Conservation (phyloP, 2,113 vertebrate genomes). For the Vireo altiloquus region DNA sequence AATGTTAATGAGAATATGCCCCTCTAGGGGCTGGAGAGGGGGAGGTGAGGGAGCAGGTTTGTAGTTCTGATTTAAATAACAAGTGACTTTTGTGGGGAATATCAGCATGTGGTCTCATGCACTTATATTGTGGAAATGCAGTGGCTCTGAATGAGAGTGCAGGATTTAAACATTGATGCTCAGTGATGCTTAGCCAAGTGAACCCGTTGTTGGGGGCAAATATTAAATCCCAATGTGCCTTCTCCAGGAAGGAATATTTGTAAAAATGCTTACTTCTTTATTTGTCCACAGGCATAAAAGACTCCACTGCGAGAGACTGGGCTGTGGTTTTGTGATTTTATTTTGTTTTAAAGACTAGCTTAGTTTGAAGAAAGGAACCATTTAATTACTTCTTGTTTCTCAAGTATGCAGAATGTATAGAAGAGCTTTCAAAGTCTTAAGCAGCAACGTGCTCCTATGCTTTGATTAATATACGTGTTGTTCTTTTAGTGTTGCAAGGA, state of each 20-base stretch:
- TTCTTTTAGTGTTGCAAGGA: background rate
- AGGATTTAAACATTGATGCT: constrained; percentile 56
- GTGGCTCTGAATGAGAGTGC: constrained; percentile 46
- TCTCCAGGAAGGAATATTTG: constrained; percentile 5
- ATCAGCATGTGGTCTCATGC: constrained; percentile 58
- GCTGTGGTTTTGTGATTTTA: background rate
- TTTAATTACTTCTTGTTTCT: constrained; percentile 45
- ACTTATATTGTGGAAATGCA: constrained; percentile 55
- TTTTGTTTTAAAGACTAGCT: background rate
- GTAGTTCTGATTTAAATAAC: constrained; percentile 73
- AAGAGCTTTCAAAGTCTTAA: background rate
- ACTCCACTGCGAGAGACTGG: background rate
- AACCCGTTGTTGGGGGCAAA: constrained; percentile 53
- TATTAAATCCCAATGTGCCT: constrained; percentile 19
- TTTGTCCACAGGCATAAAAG: constrained; percentile 20
- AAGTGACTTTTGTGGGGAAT: constrained; percentile 67
- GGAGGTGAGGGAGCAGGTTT: constrained; percentile 54
- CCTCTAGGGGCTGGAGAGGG: constrained; percentile 43
- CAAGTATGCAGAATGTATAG: background rate
- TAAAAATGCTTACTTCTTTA: constrained; percentile 10
- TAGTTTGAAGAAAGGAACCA: background rate
- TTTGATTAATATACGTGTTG: background rate
- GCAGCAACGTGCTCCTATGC: background rate
- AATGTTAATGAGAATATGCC: constrained; percentile 69
- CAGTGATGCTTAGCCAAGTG: constrained; percentile 61